A percentile compares a stretch with the other conserved stretches of the same genome.
phyloP scores from a whole-genome alignment of 2,888 invertebrate genomes.

The Nomada lathburiana region DNA sequence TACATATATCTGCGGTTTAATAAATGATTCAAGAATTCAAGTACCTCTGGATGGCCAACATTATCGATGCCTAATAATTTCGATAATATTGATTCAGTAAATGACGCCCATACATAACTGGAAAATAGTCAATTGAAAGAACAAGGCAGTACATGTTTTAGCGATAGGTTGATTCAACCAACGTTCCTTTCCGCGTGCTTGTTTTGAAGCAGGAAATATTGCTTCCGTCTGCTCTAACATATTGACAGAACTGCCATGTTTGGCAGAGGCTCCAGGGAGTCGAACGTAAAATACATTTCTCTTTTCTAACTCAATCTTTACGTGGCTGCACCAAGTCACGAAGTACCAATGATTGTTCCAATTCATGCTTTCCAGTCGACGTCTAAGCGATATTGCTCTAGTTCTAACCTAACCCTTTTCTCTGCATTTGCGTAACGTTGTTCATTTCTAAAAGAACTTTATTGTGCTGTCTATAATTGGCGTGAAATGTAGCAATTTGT shows the following conservation, averaged over 20 bases:
- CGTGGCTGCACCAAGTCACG: background rate
- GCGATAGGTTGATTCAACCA: background rate
- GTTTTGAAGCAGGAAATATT: background rate
- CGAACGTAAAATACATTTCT: slow-evolving; percentile 14
- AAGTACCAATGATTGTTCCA: background rate
- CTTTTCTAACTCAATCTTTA: slow-evolving; percentile 13
- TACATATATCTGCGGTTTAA: too few species aligned
- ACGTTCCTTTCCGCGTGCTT: background rate
- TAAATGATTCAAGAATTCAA: too few species aligned
- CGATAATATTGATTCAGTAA: too few species aligned
- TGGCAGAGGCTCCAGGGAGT: slow-evolving; percentile 7
- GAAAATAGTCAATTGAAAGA: background rate
- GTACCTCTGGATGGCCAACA: too few species aligned
- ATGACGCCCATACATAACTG: too few species aligned
- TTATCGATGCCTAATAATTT: too few species aligned
- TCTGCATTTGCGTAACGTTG: background rate
- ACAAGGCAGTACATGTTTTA: too few species aligned
- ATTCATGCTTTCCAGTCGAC: slow-evolving; percentile 1
- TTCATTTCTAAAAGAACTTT: too few species aligned
- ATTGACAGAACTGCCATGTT: slow-evolving; percentile 1
- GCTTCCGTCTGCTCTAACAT: background rate
- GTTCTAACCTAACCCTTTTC: background rate
- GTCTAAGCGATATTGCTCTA: background rate
- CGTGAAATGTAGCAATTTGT: too few species aligned
- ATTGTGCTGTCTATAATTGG: too few species aligned